Conservation (phyloP, 2,797 vertebrate genomes). For the Tragelaphus oryx region DNA sequence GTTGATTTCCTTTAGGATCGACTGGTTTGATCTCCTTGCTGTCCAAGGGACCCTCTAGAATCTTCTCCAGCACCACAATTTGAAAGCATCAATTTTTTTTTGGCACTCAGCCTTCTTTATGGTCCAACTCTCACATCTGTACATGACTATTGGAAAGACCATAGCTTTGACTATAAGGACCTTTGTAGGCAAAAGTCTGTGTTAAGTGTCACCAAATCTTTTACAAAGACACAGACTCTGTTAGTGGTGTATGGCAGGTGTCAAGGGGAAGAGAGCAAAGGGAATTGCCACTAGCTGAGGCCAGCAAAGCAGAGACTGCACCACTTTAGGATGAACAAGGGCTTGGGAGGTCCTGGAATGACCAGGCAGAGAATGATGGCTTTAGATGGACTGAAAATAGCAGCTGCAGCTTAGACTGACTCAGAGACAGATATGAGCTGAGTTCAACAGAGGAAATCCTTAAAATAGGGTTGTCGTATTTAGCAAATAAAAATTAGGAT, state of each 20-base stretch:
- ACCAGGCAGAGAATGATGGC: background rate
- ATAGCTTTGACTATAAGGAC: background rate
- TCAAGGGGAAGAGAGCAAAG: background rate
- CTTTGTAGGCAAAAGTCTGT: background rate
- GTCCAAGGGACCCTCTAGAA: background rate
- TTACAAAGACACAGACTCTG: background rate
- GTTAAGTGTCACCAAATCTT: background rate
- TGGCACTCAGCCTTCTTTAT: background rate
- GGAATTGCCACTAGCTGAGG: background rate
- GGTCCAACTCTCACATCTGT: background rate
- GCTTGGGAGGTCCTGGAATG: background rate
- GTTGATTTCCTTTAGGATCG: background rate
- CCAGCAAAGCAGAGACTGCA: background rate
- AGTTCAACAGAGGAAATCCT: background rate
- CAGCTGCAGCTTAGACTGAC: background rate
- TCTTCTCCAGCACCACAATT: background rate
- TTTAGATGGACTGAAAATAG: background rate
- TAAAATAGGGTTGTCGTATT: background rate
- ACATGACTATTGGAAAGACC: background rate
- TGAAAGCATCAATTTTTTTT: background rate
- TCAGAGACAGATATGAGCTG: background rate
- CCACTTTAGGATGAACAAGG: background rate
- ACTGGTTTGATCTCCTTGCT: background rate
- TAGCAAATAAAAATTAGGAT: slow-evolving; percentile 23
- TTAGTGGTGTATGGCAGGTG: background rate